phyloP scores from a whole-genome alignment of 2,113 vertebrate genomes.

The Lynx canadensis region DNA sequence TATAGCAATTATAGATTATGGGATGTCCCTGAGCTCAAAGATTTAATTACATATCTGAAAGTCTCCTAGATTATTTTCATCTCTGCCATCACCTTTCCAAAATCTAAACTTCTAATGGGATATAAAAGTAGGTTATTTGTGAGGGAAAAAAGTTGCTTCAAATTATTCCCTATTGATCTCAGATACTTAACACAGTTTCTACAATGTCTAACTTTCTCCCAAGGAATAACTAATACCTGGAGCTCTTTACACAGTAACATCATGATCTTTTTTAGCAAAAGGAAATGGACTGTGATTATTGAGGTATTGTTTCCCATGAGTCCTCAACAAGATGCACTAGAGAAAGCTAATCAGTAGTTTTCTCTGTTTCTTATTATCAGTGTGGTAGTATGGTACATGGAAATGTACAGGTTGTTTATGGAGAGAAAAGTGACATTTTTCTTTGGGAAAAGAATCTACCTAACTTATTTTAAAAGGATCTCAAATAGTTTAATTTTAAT shows the following conservation, averaged over 20 bases:
- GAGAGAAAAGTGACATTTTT: background rate
- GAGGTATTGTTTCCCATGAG: constrained; percentile 25
- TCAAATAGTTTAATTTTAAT: background rate
- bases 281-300: background rate
- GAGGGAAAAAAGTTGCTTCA: background rate
- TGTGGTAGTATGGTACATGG: background rate
- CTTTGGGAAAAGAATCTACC: background rate
- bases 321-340: background rate
- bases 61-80: background rate
- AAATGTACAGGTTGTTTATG: background rate
- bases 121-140: constrained; percentile 18
- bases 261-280: constrained; percentile 39
- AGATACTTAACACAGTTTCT: constrained; percentile 31
- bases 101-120: background rate
- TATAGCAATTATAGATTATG: background rate
- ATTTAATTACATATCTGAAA: background rate
- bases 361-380: background rate
- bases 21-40: background rate
- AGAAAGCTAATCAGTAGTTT: background rate
- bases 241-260: background rate
- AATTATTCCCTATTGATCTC: constrained; percentile 27
- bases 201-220: background rate
- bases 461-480: background rate
- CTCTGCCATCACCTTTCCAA: background rate
- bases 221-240: background rate